Percentiles rank a stretch among this genome's conserved stretches.
phyloP scores from a whole-genome alignment of 1,140 invertebrate species.

The Schlechtendalia chinensis region DNA sequence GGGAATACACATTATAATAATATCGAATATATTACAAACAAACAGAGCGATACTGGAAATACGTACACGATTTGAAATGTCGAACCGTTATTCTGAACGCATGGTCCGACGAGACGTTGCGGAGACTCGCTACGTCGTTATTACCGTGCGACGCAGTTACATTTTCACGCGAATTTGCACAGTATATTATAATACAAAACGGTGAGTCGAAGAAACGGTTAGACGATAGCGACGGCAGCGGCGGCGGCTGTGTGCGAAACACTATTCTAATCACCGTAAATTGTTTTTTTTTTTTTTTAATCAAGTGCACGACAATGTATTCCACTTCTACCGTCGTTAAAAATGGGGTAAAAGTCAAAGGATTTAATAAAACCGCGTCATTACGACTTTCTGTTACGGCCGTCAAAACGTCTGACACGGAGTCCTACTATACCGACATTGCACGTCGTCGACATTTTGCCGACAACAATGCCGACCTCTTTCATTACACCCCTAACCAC shows the following conservation, averaged over 20 bases:
- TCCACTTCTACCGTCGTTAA: neutral
- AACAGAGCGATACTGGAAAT: too few species aligned
- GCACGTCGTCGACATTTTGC: neutral
- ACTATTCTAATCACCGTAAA: neutral
- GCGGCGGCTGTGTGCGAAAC: too few species aligned
- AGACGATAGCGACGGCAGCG: neutral
- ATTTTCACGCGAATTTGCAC: too few species aligned
- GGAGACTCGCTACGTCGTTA: too few species aligned
- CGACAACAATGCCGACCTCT: neutral
- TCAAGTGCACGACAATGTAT: conserved; percentile 5
- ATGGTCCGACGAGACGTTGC: too few species aligned
- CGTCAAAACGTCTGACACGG: neutral
- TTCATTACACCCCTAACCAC: neutral
- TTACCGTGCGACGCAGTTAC: too few species aligned
- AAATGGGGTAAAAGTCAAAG: neutral
- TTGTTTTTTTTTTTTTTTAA: conserved; percentile 25
- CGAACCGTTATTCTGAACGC: too few species aligned
- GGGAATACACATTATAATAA: too few species aligned
- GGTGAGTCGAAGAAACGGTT: neutral
- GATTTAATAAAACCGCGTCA: conserved; percentile 8
- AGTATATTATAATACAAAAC: neutral
- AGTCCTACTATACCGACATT: neutral
- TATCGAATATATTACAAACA: too few species aligned
- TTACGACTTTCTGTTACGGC: conserved; percentile 17
- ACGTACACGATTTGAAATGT: too few species aligned